A percentile compares a stretch with the other conserved stretches of the same genome.
Conservation (phyloP, 2,888 invertebrate species). For the Lomographa bimaculata region DNA sequence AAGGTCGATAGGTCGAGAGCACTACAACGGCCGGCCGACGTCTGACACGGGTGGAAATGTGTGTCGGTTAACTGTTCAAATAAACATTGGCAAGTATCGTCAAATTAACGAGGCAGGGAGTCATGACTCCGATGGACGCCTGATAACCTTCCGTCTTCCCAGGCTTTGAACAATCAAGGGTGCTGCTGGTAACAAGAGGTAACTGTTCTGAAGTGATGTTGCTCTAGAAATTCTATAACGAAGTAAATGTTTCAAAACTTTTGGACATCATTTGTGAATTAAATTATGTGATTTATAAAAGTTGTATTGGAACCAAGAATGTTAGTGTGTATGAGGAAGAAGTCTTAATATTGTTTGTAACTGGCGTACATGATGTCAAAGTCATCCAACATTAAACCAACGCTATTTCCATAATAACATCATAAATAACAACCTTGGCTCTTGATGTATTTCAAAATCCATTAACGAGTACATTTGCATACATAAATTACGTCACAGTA, state of each 20-base stretch:
- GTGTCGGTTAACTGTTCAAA: slow-evolving; percentile 73
- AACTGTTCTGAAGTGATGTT: too few species aligned
- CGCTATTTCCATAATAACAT: slow-evolving; percentile 7
- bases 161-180: slow-evolving; percentile 26
- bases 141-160: slow-evolving; percentile 33
- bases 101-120: slow-evolving; percentile 63
- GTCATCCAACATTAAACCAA: too few species aligned
- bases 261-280: too few species aligned
- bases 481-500: slow-evolving; percentile 6
- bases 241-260: too few species aligned
- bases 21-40: slow-evolving; percentile 64
- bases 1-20: slow-evolving; percentile 76
- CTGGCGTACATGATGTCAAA: too few species aligned
- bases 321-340: too few species aligned
- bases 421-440: too few species aligned
- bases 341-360: too few species aligned
- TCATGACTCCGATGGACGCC: slow-evolving; percentile 42
- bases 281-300: too few species aligned
- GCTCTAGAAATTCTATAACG: too few species aligned
- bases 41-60: slow-evolving; percentile 61
- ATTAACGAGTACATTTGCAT: slow-evolving; percentile 13
- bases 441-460: slow-evolving; percentile 6
- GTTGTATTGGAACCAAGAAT: too few species aligned
- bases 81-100: slow-evolving; percentile 70
- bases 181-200: slow-evolving; percentile 5